A percentile compares a stretch with the other conserved stretches of the same genome.
These are phyloP conservation scores for Ictalurus furcatus DNA, from an alignment of 2,113 vertebrate genomes.

Conservation along the genomic window DNA sequence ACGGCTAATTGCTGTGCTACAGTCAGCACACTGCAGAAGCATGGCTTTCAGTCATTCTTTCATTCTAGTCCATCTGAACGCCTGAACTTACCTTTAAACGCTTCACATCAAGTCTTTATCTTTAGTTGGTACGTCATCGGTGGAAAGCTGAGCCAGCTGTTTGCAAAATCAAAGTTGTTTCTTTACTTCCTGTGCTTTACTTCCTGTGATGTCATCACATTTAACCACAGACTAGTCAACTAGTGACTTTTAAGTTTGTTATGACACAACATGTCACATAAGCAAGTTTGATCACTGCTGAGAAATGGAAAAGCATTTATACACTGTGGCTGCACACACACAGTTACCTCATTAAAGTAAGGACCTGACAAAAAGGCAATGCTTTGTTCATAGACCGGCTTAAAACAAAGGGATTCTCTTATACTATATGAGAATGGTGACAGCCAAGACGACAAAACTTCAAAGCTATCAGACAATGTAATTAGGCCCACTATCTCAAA, in stretches of 20 bases:
- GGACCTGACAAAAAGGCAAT: constrained; percentile 46
- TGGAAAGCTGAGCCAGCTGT: neutral
- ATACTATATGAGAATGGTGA: constrained; percentile 14
- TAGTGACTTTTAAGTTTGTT: neutral
- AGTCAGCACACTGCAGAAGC: neutral
- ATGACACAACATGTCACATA: neutral
- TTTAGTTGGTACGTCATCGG: neutral
- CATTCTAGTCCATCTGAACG: neutral
- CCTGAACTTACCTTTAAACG: neutral
- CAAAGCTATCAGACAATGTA: constrained; percentile 50
- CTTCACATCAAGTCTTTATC: neutral
- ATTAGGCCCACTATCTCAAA: constrained; percentile 53
- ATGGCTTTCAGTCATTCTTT: neutral
- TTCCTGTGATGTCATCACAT: constrained; percentile 15
- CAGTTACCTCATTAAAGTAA: constrained; percentile 50
- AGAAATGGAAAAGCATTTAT: constrained; percentile 13
- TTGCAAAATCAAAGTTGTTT: no score
- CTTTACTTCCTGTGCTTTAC: constrained; percentile 6
- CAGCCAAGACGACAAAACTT: constrained; percentile 4
- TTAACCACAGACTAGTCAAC: constrained; percentile 20
- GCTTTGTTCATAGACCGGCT: constrained; percentile 49
- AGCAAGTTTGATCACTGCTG: constrained; percentile 17
- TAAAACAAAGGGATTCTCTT: neutral
- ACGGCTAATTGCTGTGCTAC: neutral
- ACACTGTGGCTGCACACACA: constrained; percentile 1